These are phyloP conservation scores for Cardiocondyla obscurior DNA, from an alignment of 1,140 invertebrate species.

Conservation along the genomic window DNA sequence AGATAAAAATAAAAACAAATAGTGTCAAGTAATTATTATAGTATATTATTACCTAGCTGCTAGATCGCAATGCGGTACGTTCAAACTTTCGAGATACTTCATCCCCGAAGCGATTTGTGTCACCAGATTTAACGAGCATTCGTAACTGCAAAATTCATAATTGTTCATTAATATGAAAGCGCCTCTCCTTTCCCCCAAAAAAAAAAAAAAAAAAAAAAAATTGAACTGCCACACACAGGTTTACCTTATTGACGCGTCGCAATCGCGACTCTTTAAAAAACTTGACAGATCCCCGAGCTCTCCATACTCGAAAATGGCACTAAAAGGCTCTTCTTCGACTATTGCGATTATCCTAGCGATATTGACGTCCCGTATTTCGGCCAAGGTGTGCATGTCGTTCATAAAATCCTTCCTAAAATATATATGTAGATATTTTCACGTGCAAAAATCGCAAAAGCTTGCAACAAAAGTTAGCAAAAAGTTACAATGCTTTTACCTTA, in stretches of 20 bases:
- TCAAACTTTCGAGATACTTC: slow-evolving; percentile 92
- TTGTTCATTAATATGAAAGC: no score
- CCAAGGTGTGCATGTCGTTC: slow-evolving; percentile 92
- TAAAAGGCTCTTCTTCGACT: slow-evolving; percentile 92
- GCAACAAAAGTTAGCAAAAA: no score
- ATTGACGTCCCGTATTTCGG: slow-evolving; percentile 92
- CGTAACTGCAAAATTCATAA: slow-evolving; percentile 86
- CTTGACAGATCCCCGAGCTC: slow-evolving; percentile 93
- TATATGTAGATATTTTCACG: not conserved
- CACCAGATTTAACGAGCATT: slow-evolving; percentile 91
- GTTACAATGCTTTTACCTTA: slow-evolving; percentile 83
- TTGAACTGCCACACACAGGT: no score
- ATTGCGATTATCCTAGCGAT: slow-evolving; percentile 92
- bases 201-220: no score
- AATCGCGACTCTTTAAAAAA: slow-evolving; percentile 86
- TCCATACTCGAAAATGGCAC: slow-evolving; percentile 93
- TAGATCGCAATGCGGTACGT: slow-evolving; percentile 91
- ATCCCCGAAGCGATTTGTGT: slow-evolving; percentile 94
- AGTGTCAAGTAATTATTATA: not conserved
- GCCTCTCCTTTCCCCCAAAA: no score
- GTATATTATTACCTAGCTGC: slow-evolving; percentile 87
- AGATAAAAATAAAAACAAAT: not conserved
- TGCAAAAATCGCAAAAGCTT: not conserved
- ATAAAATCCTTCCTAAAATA: slow-evolving; percentile 91
- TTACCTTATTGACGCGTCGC: slow-evolving; percentile 79